Base-by-base conservation (phyloP, 1,140 invertebrate genomes). In the Drosophila nasuta region DNA sequence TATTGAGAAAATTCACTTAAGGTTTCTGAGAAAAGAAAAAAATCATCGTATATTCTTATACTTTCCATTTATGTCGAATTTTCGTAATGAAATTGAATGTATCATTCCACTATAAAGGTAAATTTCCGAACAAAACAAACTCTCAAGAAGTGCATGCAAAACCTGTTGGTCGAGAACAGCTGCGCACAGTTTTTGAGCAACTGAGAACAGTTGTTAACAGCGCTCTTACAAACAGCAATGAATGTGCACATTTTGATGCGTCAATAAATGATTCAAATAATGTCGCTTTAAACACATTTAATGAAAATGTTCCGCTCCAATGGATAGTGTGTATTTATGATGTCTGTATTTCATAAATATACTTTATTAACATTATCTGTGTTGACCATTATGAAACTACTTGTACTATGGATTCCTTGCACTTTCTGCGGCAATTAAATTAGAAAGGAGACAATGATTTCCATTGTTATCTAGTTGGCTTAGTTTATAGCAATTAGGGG, bases 101-200 rank as follows among this genome's bases (percentile, higher is more conserved):
- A 10, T 56, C 51, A 56, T 45, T 56, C 63, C 17, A 48, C 2
- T n/a, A 17, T 33, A 35, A 58, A 38, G n/a, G 4, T 8, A 15
- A 17, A 52, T 17, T 33, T 13, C 15, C 13, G 33, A 25, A 58
- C 20, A 43, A 43, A 62, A 35, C 41, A 33, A 48, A 63, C n/a
- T 41, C 15, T 13, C 38, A 46, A 49, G 63, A 57, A 70, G 67
- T 35, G 57, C 20, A 49, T 38, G 60, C n/a, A 20, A 58, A 72
- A 72, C 52, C 62, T 58, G 62, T 66, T 72, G 62, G 15, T 11
- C 33, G 5, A 20, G 25, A 48, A 51, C 62, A 57, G 43, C 8
- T 51, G 43, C 5, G n/a, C 41, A 59, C 65, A 30, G 33, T 57
- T 63, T 20, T 0, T n/a, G 13, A n/a, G 5, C 10, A 45, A n/a